Percentiles rank a stretch among this genome's conserved stretches.
phyloP scores from a whole-genome alignment of 2,888 invertebrate species.

The Diloba caeruleocephala region DNA sequence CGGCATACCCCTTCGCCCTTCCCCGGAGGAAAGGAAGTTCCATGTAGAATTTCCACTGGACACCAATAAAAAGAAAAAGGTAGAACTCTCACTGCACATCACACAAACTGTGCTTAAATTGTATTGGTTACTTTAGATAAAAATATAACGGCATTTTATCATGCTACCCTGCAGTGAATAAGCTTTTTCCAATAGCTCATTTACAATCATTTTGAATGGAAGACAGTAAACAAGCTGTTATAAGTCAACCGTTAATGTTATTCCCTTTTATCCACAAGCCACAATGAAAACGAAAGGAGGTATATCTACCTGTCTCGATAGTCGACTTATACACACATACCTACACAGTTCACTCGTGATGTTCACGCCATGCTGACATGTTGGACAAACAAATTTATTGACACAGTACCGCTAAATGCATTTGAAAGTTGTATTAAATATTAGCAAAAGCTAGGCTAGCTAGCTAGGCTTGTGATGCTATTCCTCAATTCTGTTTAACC shows the following conservation, averaged over 20 bases:
- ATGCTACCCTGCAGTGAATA: constrained; percentile 20
- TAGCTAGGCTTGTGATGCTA: not conserved
- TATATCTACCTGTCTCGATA: constrained; percentile 44
- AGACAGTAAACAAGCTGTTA: constrained; percentile 31
- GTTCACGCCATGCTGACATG: constrained; percentile 65
- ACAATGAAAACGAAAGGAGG: constrained; percentile 53
- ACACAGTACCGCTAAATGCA: constrained; percentile 24
- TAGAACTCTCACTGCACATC: too few relatives aligned
- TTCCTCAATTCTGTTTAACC: not conserved
- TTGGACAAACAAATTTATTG: constrained; percentile 52
- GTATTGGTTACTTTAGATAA: too few relatives aligned
- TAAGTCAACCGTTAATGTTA: constrained; percentile 5
- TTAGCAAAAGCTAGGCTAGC: constrained; percentile 3
- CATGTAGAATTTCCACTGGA: too few relatives aligned
- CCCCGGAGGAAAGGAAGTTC: too few relatives aligned
- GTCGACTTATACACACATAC: constrained; percentile 14
- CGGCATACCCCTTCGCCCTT: too few relatives aligned
- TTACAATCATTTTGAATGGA: constrained; percentile 24
- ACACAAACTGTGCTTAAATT: too few relatives aligned
- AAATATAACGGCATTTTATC: too few relatives aligned
- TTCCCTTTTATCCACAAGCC: constrained; percentile 25
- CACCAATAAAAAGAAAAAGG: too few relatives aligned
- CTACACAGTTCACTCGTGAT: constrained; percentile 50
- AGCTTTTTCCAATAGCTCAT: constrained; percentile 29
- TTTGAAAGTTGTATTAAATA: constrained; percentile 7